A percentile compares a stretch with the other conserved stretches of the same genome.
Conservation (phyloP, 2,797 vertebrate genomes). For the Threskiornis aethiopicus region DNA sequence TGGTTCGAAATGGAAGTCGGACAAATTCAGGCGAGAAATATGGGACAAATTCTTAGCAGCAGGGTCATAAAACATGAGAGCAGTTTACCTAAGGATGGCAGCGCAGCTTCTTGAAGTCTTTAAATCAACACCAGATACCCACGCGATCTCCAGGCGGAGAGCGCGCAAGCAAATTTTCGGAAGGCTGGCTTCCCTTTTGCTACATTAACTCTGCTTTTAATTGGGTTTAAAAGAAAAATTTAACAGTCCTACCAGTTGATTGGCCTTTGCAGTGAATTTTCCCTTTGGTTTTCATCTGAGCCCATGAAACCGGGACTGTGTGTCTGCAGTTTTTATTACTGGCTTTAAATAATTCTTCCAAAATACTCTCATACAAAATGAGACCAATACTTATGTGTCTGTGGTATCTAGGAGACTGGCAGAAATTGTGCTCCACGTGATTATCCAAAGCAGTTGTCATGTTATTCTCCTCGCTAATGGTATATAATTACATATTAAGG, state of each 20-base stretch:
- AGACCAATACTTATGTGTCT: background rate
- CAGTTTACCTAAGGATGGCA: background rate
- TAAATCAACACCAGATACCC: background rate
- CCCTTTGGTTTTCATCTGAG: background rate
- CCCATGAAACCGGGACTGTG: background rate
- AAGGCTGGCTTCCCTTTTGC: background rate
- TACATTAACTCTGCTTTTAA: background rate
- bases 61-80: background rate
- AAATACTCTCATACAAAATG: slow-evolving; percentile 4
- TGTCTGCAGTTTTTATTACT: background rate
- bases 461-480: slow-evolving; percentile 46
- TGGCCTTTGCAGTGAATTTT: background rate
- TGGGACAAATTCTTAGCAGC: background rate
- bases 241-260: background rate
- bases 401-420: slow-evolving; percentile 64
- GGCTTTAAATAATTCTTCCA: slow-evolving; percentile 14
- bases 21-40: background rate
- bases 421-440: slow-evolving; percentile 12
- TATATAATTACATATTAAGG: slow-evolving; percentile 52
- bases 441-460: slow-evolving; percentile 53
- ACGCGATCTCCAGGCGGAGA: background rate
- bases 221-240: background rate
- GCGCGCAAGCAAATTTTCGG: background rate
- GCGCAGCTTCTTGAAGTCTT: background rate
- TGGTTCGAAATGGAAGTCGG: background rate